Base-by-base conservation (phyloP, 1,140 invertebrate genomes). In the Brachionus sp. region DNA sequence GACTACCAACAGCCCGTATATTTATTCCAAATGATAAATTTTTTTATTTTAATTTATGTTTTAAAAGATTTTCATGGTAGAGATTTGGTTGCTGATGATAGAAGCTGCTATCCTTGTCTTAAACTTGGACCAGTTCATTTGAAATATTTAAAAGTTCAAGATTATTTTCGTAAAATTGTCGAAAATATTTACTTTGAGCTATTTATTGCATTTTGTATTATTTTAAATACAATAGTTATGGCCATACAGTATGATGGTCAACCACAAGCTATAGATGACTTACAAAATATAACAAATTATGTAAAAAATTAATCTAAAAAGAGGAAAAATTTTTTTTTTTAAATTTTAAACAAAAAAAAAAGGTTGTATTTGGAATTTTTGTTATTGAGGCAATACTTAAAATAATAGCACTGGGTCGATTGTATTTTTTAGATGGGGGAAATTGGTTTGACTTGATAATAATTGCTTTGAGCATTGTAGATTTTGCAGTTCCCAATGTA, bases 361-460 rank as follows among this genome's bases (percentile, higher is more conserved):
- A 98, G 96, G 96, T 98, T 90, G 98, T 98, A 90, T 98, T 96
- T 66, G 95, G 94, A 46, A 98, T 96, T 77, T 98, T 98, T 89
- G 95, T 93, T 83, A 95, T 96, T 86, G 96, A 98, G 92, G 95
- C 95, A n/a, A 93, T 92, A 35, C 90, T 97, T 88, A 99, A 99
- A 89, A 91, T 99, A 84, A 93, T 97, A 86, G 96, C 96, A 4
- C 95, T 98, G 93, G 97, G 95, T 90, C 95, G 96, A 77, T 95
- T 96, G 86, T 99, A 99, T 90, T 97, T 99, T 91, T 94, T 96
- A 92, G 96, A 97, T 89, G 95, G 95, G 80, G 98, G 96, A 96
- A 99, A 98, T 89, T 95, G 97, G 86, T 99, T 99, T 90, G 96
- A 99, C 91, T 97, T 97, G 88, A 94, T 98, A 86, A 98, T 98